Conservation (phyloP, 1,140 invertebrate species). For the Camponotus floridanus region DNA sequence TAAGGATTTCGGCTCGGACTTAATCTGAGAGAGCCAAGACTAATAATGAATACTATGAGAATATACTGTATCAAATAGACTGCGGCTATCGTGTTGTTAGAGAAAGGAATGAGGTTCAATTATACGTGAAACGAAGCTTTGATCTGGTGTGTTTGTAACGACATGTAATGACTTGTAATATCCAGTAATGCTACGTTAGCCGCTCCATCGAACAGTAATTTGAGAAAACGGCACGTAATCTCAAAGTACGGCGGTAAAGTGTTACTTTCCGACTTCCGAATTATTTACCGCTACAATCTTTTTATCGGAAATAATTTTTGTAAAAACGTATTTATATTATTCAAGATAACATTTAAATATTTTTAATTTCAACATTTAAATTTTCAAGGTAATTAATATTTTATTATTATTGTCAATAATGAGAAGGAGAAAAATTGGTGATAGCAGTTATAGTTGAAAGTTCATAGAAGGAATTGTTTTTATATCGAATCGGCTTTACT, state of each 20-base stretch:
- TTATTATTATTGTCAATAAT: conserved; percentile 4
- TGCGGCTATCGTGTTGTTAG: neutral
- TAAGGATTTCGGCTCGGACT: no score
- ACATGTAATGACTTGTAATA: conserved; percentile 48
- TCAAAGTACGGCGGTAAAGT: neutral
- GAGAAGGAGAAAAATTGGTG: conserved; percentile 15
- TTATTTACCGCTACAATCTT: neutral
- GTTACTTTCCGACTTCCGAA: neutral
- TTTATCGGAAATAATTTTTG: no score
- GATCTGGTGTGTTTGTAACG: conserved; percentile 56
- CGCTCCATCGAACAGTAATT: conserved; percentile 30
- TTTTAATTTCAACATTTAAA: neutral
- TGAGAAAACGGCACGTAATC: conserved; percentile 31
- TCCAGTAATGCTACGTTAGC: neutral
- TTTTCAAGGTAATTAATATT: neutral
- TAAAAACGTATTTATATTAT: neutral
- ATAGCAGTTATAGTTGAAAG: neutral
- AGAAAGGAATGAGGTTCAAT: conserved; percentile 11
- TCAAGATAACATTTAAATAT: neutral
- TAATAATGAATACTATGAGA: neutral
- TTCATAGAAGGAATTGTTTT: conserved; percentile 37
- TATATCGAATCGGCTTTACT: conserved; percentile 7
- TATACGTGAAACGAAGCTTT: conserved; percentile 43
- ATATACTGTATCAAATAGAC: neutral
- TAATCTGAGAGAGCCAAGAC: neutral